Conservation (phyloP, 2,113 vertebrate species). For the Alosa alosa region DNA sequence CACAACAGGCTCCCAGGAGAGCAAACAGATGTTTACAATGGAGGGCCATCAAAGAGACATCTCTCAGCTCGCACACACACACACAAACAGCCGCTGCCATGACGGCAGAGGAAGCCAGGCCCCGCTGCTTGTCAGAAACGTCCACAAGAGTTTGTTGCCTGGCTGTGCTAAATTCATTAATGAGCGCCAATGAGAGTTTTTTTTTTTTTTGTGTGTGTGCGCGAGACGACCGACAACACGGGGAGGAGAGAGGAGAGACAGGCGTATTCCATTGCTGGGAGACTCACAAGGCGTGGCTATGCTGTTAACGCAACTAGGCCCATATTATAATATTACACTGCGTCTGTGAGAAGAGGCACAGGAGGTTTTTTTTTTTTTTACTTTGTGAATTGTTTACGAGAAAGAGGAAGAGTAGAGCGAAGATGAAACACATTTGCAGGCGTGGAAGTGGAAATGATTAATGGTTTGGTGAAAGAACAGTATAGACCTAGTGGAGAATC, state of each 20-base stretch:
- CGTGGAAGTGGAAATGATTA: slow-evolving; percentile 13
- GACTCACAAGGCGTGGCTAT: not conserved
- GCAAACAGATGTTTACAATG: slow-evolving; percentile 57
- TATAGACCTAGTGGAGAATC: not conserved
- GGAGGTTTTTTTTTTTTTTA: not conserved
- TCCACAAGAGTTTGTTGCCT: slow-evolving; percentile 42
- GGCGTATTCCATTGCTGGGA: not conserved
- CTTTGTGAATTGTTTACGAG: not conserved
- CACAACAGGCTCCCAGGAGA: slow-evolving; percentile 45
- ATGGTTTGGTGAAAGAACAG: not conserved
- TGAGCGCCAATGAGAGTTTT: slow-evolving; percentile 38
- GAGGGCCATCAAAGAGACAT: slow-evolving; percentile 46
- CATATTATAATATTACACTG: not conserved
- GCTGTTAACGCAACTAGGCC: slow-evolving; percentile 3
- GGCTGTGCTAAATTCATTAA: slow-evolving; percentile 44
- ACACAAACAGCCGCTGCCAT: not conserved
- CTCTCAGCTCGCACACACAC: slow-evolving; percentile 20
- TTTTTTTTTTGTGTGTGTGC: not conserved
- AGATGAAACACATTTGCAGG: not conserved
- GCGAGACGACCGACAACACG: not conserved
- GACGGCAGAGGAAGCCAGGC: slow-evolving; percentile 22
- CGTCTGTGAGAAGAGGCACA: not conserved
- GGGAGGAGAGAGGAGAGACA: not conserved
- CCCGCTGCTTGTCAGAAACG: slow-evolving; percentile 36
- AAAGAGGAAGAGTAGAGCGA: not conserved